Evolutionary conservation across 2,113 vertebrate genomes (phyloP), one percentile per base, ranked within the genome.

Genomic region (Syrrhaptes paradoxus): DNA sequence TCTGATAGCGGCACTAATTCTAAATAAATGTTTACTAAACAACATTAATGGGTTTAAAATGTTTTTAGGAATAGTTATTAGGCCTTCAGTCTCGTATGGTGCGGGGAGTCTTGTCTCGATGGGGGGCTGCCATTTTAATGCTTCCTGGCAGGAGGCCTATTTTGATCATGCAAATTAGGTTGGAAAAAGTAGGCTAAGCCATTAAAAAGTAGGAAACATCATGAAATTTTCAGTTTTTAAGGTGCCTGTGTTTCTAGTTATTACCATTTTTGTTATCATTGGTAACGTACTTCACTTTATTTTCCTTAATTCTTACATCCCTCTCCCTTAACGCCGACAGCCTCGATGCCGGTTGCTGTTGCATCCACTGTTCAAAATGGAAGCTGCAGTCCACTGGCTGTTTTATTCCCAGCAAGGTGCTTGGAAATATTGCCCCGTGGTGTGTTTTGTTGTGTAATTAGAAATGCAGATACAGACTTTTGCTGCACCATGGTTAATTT

Each of bases 111-210:
- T 85, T 78, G 90, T 93, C 95, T 92, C 90, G 0, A 72, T 96
- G 88, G 96, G 95, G 92, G 93, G 86, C 86, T 94, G 86, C 93
- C 93, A 85, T 97, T 93, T 96, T 93, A 97, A 87, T 87, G 90
- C 86, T 94, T 96, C 92, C 92, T 96, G 94, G 93, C 88, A 94
- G 95, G 96, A 95, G 61, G 88, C 92, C 96, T 95, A 93, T 95
- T 96, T 93, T 96, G 96, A 93, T 96, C 73, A 94, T 94, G 95
- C 92, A 96, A 94, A 96, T 96, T 85, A 93, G 95, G 92, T 92
- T 96, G 92, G 93, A 19, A 89, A 92, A 95, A 97, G 93, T 95
- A 96, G 95, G 95, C 76, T 96, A 90, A 95, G 70, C 65, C 83
- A 92, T 87, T 93, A 92, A 89, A 96, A 96, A 96, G 83, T 95